These are phyloP conservation scores for Bombyx huttoni DNA, from an alignment of 2,888 invertebrate genomes.

Conservation along the genomic window DNA sequence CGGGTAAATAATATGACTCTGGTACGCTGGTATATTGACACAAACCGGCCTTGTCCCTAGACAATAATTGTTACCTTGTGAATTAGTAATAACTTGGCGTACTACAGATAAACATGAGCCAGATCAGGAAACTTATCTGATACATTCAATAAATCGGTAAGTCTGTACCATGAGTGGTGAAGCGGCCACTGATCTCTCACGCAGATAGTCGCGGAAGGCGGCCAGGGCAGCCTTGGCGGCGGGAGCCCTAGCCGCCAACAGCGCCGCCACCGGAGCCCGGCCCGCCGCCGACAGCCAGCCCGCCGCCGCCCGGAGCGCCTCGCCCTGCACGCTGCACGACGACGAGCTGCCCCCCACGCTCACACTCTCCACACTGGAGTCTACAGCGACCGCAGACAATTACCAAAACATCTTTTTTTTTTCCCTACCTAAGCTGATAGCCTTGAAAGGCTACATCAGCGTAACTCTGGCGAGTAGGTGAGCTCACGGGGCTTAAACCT, in stretches of 20 bases:
- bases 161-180: constrained; percentile 75
- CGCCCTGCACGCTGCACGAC: constrained; percentile 18
- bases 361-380: constrained; percentile 61
- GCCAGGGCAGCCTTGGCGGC: constrained; percentile 82
- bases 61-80: no score
- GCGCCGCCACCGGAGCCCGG: constrained; percentile 33
- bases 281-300: constrained; percentile 78
- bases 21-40: no score
- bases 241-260: constrained; percentile 76
- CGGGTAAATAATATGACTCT: no score
- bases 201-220: constrained; percentile 84
- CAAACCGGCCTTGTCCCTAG: no score
- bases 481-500: no score
- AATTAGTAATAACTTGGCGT: no score
- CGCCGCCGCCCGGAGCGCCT: constrained; percentile 83
- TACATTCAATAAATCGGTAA: neutral
- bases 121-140: neutral
- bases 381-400: constrained; percentile 15
- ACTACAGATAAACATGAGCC: no score
- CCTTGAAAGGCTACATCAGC: no score
- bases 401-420: no score
- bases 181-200: constrained; percentile 82
- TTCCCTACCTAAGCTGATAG: no score
- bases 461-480: no score
- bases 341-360: constrained; percentile 36